A percentile compares a stretch with the other conserved stretches of the same genome.
Conservation (phyloP, 92 coral and sea anemone genomes). For the Nematostella vectensis region DNA sequence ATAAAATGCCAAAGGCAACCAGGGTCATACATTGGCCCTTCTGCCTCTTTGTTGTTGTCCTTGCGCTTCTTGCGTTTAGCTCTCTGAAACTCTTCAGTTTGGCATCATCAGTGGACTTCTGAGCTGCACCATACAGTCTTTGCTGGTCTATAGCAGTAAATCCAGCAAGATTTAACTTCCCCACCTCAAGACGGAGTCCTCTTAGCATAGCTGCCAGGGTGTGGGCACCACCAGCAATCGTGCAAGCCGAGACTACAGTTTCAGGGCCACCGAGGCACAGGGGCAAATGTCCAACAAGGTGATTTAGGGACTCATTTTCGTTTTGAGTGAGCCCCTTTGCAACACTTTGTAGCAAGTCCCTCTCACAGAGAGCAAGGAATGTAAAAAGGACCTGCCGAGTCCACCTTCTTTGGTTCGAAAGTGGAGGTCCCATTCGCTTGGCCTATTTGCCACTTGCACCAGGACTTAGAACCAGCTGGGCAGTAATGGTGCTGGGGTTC, state of each 20-base stretch:
- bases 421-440: conserved; percentile 21
- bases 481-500: not conserved
- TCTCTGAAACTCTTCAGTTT: conserved; percentile 21
- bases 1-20: conserved; percentile 11
- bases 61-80: conserved; percentile 19
- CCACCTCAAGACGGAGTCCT: conserved; percentile 11
- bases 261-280: conserved; percentile 15
- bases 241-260: conserved; percentile 16
- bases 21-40: conserved; percentile 26
- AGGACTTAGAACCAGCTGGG: conserved; percentile 1
- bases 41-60: conserved; percentile 26
- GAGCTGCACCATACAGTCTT: conserved; percentile 28
- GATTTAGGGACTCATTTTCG: conserved; percentile 36
- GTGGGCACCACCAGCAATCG: conserved; percentile 21
- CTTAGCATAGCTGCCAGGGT: conserved; percentile 6
- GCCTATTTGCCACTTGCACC: conserved; percentile 38
- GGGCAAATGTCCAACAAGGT: conserved; percentile 27
- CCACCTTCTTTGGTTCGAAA: conserved; percentile 20
- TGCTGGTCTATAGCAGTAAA: conserved; percentile 19
- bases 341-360: conserved; percentile 21
- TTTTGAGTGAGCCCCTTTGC: conserved; percentile 37
- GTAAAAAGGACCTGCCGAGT: conserved; percentile 19
- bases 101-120: conserved; percentile 12
- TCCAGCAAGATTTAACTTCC: conserved; percentile 19
- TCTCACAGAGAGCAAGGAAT: conserved; percentile 18